phyloP scores from a whole-genome alignment of 2,113 vertebrate species.

The Mystacornis crossleyi region DNA sequence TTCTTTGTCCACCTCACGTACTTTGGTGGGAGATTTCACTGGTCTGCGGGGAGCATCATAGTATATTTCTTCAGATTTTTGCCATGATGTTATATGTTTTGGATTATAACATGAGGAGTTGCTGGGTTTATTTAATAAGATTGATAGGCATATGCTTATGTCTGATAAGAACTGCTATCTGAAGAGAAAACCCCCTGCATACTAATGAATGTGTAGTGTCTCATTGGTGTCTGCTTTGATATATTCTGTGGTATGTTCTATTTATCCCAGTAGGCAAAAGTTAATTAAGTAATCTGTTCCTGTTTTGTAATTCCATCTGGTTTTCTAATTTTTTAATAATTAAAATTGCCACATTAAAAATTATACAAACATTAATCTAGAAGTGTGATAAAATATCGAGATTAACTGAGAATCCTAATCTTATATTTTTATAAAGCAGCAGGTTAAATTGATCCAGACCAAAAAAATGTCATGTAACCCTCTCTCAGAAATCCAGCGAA shows the following conservation, averaged over 20 bases:
- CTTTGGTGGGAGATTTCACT: background rate
- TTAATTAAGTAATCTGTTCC: conserved; percentile 57
- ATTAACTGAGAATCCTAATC: background rate
- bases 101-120: background rate
- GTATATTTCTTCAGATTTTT: background rate
- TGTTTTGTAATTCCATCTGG: conserved; percentile 52
- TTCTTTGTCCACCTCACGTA: background rate
- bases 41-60: background rate
- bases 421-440: background rate
- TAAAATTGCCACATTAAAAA: conserved; percentile 59
- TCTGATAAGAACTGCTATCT: conserved; percentile 1
- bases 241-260: conserved; percentile 52
- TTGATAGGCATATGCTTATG: background rate
- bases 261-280: conserved; percentile 50
- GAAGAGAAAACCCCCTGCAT: conserved; percentile 31
- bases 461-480: background rate
- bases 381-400: conserved; percentile 4
- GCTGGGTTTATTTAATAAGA: background rate
- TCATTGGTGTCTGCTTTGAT: conserved; percentile 50
- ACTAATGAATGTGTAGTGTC: conserved; percentile 16
- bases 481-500: background rate
- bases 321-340: conserved; percentile 67
- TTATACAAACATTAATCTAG: conserved; percentile 27
- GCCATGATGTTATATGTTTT: background rate
- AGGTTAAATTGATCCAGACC: background rate